Evolutionary conservation across 2,888 invertebrate genomes (phyloP).

Genomic region (Dioctria linearis): DNA sequence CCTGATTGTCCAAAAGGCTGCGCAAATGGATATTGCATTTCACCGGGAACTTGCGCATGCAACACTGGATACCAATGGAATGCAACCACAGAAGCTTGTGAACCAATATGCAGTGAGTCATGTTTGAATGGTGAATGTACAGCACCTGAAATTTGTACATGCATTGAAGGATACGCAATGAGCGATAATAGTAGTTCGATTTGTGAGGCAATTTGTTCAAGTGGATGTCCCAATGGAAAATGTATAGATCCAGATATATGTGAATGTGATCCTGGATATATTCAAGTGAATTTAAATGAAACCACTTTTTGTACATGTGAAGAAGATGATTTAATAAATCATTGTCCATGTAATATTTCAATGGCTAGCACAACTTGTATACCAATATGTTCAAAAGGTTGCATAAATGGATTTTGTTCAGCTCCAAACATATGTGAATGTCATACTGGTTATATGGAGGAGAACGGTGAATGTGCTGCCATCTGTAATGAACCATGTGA

Average conservation of each 20-base stretch:
- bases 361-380: conserved; percentile 60
- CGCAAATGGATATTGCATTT: conserved; percentile 43
- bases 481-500: conserved; percentile 33
- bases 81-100: conserved; percentile 59
- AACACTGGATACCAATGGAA: conserved; percentile 32
- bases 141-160: conserved; percentile 61
- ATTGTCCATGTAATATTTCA: conserved; percentile 26
- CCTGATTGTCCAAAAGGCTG: conserved; percentile 49
- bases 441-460: conserved; percentile 68
- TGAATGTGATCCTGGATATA: neutral
- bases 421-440: conserved; percentile 75
- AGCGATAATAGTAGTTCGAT: conserved; percentile 57
- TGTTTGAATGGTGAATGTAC: conserved; percentile 68
- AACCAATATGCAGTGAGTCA: conserved; percentile 64
- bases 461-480: conserved; percentile 18
- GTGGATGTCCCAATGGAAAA: conserved; percentile 64
- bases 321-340: conserved; percentile 50
- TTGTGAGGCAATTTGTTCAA: conserved; percentile 67
- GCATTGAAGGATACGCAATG: conserved; percentile 68
- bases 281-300: conserved; percentile 6
- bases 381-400: conserved; percentile 64
- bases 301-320: conserved; percentile 50
- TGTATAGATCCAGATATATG: conserved; percentile 63
- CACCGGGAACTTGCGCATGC: conserved; percentile 32
- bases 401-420: conserved; percentile 67